phyloP scores from a whole-genome alignment of 2,797 vertebrate genomes.

The Malacoraja senta region DNA sequence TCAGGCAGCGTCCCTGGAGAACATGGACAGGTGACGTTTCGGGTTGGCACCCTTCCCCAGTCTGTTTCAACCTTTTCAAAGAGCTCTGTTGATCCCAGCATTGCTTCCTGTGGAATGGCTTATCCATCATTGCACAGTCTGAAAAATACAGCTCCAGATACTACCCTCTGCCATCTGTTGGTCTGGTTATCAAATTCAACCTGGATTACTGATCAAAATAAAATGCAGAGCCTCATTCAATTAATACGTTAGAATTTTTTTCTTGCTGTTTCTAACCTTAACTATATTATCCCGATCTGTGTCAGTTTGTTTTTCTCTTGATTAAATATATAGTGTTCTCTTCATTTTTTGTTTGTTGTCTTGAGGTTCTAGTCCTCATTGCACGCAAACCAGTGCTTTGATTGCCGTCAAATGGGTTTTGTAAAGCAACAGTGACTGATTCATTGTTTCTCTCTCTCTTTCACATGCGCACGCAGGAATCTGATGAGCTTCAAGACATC shows the following conservation, averaged over 20 bases:
- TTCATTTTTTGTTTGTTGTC: neutral
- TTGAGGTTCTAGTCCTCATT: neutral
- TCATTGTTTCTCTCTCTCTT: constrained; percentile 39
- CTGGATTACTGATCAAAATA: neutral
- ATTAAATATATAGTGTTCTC: neutral
- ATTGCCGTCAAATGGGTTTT: neutral
- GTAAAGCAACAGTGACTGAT: neutral
- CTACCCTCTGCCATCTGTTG: neutral
- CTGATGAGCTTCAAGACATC: constrained; percentile 77
- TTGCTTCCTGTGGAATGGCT: too few relatives aligned
- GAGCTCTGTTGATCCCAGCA: too few relatives aligned
- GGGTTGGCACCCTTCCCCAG: too few relatives aligned
- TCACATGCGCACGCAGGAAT: constrained; percentile 61
- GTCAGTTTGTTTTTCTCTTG: neutral
- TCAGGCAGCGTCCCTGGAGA: too few relatives aligned
- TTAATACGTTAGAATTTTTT: neutral
- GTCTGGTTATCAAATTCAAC: neutral
- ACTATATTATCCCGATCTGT: neutral
- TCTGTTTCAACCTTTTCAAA: too few relatives aligned
- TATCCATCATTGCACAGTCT: too few relatives aligned
- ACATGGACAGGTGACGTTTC: too few relatives aligned
- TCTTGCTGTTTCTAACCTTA: neutral
- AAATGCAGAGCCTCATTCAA: neutral
- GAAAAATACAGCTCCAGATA: neutral
- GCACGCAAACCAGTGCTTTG: neutral